A percentile compares a stretch with the other conserved stretches of the same genome.
These are phyloP conservation scores for Troilus luridus DNA, from an alignment of 2,888 invertebrate species.

Conservation along the genomic window DNA sequence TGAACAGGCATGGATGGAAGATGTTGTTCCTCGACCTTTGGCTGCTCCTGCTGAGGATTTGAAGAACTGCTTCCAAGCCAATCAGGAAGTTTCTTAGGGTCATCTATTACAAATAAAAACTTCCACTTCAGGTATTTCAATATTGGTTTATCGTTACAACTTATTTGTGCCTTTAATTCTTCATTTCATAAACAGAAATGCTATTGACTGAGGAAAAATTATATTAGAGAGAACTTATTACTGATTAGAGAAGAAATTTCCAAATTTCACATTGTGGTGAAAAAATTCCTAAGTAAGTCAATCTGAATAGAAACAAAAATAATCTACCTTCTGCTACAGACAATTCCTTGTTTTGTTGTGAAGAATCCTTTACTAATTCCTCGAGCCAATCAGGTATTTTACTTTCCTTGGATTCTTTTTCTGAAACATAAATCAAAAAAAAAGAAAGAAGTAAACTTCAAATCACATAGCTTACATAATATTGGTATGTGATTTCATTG, in stretches of 20 bases:
- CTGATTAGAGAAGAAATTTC: no score
- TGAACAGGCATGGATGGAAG: not conserved
- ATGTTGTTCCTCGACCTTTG: not conserved
- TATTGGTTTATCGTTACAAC: no score
- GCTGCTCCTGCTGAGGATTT: not conserved
- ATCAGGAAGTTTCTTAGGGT: constrained; percentile 25
- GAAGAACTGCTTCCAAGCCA: not conserved
- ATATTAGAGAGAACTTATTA: no score
- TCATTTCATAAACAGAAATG: no score
- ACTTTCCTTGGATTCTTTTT: constrained; percentile 43
- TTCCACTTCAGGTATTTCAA: no score
- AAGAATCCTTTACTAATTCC: constrained; percentile 16
- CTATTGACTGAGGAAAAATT: no score
- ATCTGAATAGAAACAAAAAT: not conserved
- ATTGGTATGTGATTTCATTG: no score
- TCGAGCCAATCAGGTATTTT: constrained; percentile 54
- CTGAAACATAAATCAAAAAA: not conserved
- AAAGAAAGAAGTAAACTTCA: no score
- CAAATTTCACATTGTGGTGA: no score
- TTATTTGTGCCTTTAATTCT: no score
- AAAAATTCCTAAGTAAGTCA: no score
- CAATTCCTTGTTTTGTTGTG: not conserved
- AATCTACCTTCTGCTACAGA: not conserved
- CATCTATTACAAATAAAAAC: not conserved
- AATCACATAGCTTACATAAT: no score